These are phyloP conservation scores for Bombyx huttoni DNA, from an alignment of 2,888 invertebrate species.

Conservation along the genomic window DNA sequence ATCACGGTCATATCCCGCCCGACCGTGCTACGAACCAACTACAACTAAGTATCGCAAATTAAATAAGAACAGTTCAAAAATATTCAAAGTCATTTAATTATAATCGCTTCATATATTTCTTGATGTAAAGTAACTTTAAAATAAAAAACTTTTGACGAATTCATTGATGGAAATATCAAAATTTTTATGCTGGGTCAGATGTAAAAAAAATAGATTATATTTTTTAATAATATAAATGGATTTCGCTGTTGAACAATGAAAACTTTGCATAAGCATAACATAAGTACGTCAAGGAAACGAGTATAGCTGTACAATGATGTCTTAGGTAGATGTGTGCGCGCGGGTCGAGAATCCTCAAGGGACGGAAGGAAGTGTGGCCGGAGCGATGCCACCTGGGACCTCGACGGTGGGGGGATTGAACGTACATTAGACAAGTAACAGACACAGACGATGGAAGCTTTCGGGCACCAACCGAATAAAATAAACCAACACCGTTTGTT, in stretches of 20 bases:
- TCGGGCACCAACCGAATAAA: conserved; percentile 16
- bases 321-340: conserved; percentile 13
- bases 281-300: background rate
- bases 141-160: too few relatives aligned
- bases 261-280: background rate
- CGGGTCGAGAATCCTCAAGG: conserved; percentile 49
- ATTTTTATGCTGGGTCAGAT: background rate
- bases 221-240: background rate
- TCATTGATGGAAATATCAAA: too few relatives aligned
- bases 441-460: conserved; percentile 31
- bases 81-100: too few relatives aligned
- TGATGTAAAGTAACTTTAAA: too few relatives aligned
- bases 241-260: background rate
- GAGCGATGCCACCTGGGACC: conserved; percentile 62
- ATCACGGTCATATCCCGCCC: conserved; percentile 26
- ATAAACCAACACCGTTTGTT: conserved; percentile 11
- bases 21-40: background rate
- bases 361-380: conserved; percentile 65
- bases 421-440: conserved; percentile 32
- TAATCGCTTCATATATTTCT: too few relatives aligned
- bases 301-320: conserved; percentile 6
- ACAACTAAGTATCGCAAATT: background rate
- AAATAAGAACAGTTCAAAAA: background rate
- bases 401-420: conserved; percentile 12
- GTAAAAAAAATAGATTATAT: background rate